These are phyloP conservation scores for Prunella fulvescens DNA, from an alignment of 2,113 vertebrate species.

Conservation along the genomic window DNA sequence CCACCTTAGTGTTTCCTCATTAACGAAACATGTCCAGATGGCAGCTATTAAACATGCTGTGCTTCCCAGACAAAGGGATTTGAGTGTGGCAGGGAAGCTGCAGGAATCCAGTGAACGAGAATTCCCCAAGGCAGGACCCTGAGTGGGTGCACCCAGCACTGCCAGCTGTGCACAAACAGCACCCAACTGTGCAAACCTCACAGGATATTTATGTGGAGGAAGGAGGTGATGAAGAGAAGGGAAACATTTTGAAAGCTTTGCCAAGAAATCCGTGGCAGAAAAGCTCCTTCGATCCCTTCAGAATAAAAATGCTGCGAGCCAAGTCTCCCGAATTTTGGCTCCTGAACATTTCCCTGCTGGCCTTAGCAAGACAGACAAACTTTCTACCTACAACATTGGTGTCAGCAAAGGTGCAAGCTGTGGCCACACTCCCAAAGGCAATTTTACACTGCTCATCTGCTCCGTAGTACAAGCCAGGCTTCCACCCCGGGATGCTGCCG, in stretches of 20 bases:
- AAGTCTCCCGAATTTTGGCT: neutral
- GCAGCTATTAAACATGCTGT: neutral
- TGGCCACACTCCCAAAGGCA: constrained; percentile 84
- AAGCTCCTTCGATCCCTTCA: neutral
- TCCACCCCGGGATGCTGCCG: constrained; percentile 75
- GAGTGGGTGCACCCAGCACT: neutral
- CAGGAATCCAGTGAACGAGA: neutral
- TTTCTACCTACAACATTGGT: constrained; percentile 76
- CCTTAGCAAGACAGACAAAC: neutral
- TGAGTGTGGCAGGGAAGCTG: neutral
- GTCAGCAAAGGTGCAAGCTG: constrained; percentile 85
- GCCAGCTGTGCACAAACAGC: neutral
- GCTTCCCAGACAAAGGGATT: neutral
- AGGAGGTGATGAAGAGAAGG: neutral
- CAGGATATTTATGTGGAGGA: neutral
- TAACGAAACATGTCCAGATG: neutral
- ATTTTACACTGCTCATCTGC: constrained; percentile 91
- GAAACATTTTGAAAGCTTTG: neutral
- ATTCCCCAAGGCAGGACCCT: neutral
- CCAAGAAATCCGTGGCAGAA: neutral
- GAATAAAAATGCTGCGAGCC: neutral
- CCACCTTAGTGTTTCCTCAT: neutral
- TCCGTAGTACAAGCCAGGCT: constrained; percentile 91
- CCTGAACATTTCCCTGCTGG: neutral
- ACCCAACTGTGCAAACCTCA: neutral